Conservation (phyloP, 2,113 vertebrate genomes). For the Apodemus sylvaticus region DNA sequence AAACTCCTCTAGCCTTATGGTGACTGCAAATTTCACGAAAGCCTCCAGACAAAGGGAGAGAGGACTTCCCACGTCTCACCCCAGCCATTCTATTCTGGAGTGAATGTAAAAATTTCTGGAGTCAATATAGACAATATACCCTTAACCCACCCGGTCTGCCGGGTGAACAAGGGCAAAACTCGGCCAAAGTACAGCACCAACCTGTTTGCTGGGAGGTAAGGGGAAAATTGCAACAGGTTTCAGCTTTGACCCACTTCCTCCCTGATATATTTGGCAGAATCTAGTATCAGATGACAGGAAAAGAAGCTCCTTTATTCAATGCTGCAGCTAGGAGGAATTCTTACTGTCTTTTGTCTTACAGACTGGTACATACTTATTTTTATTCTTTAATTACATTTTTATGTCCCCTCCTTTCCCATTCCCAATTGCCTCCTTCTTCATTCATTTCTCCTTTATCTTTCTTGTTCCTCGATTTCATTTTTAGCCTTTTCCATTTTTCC, state of each 20-base stretch:
- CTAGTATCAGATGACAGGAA: neutral
- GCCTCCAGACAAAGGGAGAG: neutral
- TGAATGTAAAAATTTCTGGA: neutral
- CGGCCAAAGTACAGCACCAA: neutral
- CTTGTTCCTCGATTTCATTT: neutral
- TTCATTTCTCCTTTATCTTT: neutral
- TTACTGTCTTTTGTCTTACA: neutral
- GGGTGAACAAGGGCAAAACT: neutral
- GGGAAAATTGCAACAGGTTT: neutral
- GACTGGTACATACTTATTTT: neutral
- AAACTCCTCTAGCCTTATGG: neutral
- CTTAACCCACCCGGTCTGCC: neutral
- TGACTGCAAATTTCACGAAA: neutral
- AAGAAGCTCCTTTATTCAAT: neutral
- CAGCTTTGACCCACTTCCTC: constrained; percentile 3
- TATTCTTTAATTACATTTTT: neutral
- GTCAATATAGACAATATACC: neutral
- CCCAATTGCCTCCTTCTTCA: neutral
- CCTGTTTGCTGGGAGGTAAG: neutral
- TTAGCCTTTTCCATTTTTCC: neutral
- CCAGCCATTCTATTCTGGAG: neutral
- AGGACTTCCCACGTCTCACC: neutral
- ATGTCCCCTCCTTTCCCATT: neutral
- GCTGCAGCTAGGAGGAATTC: neutral
- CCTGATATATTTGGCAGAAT: neutral